Conservation (phyloP, 2,888 invertebrate genomes). For the Ennomos quercinarius region DNA sequence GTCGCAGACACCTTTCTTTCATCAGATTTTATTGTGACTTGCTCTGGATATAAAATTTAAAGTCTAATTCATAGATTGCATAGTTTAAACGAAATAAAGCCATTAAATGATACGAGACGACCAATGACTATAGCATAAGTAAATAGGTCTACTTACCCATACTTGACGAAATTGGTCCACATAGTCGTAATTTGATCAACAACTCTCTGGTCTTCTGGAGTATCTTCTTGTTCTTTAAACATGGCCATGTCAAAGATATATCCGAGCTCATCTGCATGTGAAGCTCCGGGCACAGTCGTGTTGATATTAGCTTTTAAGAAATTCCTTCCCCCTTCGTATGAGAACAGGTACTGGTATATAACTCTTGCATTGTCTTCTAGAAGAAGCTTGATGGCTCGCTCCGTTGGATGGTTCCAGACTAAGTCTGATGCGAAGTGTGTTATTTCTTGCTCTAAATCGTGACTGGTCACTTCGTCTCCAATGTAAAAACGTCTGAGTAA, state of each 20-base stretch:
- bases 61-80: no score
- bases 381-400: conserved; percentile 45
- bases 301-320: conserved; percentile 39
- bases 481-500: conserved; percentile 9
- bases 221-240: conserved; percentile 7
- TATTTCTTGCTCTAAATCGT: conserved; percentile 18
- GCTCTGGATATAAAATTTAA: no score
- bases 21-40: no score
- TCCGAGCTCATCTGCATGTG: conserved; percentile 25
- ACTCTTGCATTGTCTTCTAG: conserved; percentile 37
- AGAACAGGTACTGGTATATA: conserved; percentile 54
- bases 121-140: no score
- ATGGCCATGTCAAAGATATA: conserved; percentile 50
- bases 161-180: conserved; percentile 28
- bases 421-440: conserved; percentile 50
- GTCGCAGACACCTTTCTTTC: no score
- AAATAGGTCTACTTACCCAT: conserved; percentile 34
- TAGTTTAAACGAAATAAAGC: no score
- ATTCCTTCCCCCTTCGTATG: conserved; percentile 53
- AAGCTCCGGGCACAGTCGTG: conserved; percentile 26
- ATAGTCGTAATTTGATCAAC: conserved; percentile 25
- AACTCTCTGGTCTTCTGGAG: conserved; percentile 21
- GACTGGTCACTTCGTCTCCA: conserved; percentile 9
- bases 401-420: conserved; percentile 44
- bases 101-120: no score